phyloP scores from a whole-genome alignment of 2,113 vertebrate species.

The Cyprinodon tularosa region DNA sequence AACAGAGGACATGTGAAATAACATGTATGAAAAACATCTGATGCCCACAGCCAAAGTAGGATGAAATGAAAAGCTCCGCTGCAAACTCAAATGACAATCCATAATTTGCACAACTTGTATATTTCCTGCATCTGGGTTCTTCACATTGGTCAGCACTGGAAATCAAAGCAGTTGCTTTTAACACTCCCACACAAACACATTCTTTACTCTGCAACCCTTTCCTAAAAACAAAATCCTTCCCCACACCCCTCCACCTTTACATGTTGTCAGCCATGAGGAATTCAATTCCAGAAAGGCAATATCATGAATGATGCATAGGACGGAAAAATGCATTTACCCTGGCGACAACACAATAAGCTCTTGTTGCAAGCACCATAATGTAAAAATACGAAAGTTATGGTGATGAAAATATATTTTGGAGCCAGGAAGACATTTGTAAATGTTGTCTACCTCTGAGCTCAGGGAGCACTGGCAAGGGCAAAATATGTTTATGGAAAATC shows the following conservation, averaged over 20 bases:
- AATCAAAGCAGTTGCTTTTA: conserved; percentile 54
- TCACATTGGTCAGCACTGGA: conserved; percentile 26
- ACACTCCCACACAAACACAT: neutral
- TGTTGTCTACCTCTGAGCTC: conserved; percentile 48
- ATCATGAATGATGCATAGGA: conserved; percentile 79
- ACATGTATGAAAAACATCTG: neutral
- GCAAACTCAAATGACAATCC: conserved; percentile 7
- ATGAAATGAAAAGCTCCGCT: neutral
- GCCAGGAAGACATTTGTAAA: conserved; percentile 54
- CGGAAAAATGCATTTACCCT: conserved; percentile 73
- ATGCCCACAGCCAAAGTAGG: conserved; percentile 11
- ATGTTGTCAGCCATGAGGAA: conserved; percentile 73
- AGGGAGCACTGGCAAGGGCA: conserved; percentile 40
- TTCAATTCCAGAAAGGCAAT: conserved; percentile 75
- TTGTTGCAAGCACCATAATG: conserved; percentile 73
- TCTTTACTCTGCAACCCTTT: neutral
- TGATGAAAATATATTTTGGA: conserved; percentile 70
- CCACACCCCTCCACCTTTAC: conserved; percentile 44
- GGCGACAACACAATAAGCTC: conserved; percentile 72
- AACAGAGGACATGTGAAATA: neutral
- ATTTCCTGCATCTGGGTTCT: conserved; percentile 14
- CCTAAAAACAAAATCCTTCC: conserved; percentile 40
- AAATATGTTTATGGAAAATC: conserved; percentile 54
- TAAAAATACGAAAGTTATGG: conserved; percentile 69
- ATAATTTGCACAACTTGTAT: conserved; percentile 19